A percentile compares a stretch with the other conserved stretches of the same genome.
phyloP scores from a whole-genome alignment of 2,797 vertebrate genomes.

The Microtus obscurus region DNA sequence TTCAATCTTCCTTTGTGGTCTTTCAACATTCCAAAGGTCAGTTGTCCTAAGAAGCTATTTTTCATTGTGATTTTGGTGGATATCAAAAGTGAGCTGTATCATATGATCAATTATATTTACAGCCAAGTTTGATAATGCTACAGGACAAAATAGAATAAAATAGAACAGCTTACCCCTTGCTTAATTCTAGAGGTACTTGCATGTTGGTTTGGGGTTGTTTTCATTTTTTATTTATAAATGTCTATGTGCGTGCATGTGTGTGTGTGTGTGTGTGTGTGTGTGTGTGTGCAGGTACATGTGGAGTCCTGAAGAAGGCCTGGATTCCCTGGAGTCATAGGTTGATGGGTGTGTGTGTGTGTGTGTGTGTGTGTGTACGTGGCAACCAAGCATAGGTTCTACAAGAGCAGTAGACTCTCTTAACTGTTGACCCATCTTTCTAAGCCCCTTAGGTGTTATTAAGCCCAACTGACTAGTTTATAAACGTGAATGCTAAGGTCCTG shows the following conservation, averaged over 20 bases:
- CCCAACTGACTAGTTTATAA: neutral
- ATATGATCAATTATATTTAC: conserved; percentile 26
- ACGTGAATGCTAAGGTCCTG: neutral
- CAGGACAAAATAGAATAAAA: neutral
- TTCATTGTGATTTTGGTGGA: conserved; percentile 37
- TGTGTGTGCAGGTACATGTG: neutral
- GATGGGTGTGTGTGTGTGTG: neutral
- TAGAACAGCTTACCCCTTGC: neutral
- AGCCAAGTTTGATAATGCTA: neutral
- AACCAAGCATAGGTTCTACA: neutral
- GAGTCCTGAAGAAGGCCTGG: too few species aligned
- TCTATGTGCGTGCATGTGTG: neutral
- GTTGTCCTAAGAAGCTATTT: neutral
- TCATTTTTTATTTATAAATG: neutral
- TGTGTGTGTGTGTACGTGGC: neutral
- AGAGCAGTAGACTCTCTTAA: neutral
- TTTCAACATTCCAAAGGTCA: conserved; percentile 54
- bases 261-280: neutral
- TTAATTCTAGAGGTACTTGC: neutral
- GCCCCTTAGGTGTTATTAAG: neutral
- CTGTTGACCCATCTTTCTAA: neutral
- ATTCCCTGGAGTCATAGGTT: neutral
- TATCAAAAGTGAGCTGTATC: conserved; percentile 35
- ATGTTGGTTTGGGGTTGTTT: neutral
- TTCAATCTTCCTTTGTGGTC: neutral